phyloP scores from a whole-genome alignment of 2,888 invertebrate genomes.

The Rhabditophanes sp. region DNA sequence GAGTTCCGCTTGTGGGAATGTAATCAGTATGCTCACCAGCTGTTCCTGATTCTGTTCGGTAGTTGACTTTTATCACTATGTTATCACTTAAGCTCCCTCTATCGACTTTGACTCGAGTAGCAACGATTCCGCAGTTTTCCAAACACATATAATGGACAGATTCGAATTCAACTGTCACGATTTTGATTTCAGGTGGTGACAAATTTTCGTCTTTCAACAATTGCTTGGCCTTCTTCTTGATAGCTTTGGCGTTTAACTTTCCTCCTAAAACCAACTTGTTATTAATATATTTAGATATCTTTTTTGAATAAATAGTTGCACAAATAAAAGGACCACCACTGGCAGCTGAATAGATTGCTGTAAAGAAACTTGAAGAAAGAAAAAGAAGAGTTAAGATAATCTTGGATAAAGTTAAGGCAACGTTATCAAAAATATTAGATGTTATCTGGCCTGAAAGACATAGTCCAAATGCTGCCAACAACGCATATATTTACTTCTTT shows the following conservation, averaged over 20 bases:
- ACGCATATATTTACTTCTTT: no score
- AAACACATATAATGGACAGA: slow-evolving; percentile 93
- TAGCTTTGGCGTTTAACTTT: slow-evolving; percentile 62
- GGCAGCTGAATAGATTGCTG: no score
- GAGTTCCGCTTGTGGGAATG: slow-evolving; percentile 55
- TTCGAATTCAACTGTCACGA: slow-evolving; percentile 55
- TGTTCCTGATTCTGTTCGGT: slow-evolving; percentile 75
- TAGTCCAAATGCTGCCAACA: no score
- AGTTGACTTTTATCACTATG: slow-evolving; percentile 55
- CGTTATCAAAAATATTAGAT: no score
- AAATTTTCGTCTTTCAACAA: slow-evolving; percentile 9
- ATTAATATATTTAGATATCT: no score
- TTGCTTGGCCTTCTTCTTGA: slow-evolving; percentile 53
- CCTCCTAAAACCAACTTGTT: slow-evolving; percentile 50
- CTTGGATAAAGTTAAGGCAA: no score
- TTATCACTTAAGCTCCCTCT: slow-evolving; percentile 80
- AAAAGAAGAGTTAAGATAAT: no score
- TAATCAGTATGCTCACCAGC: slow-evolving; percentile 91
- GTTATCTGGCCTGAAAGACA: no score
- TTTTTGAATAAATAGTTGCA: no score
- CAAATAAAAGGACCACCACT: no score
- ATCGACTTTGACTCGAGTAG: slow-evolving; percentile 57
- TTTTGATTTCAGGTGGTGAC: slow-evolving; percentile 6
- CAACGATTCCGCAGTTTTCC: slow-evolving; percentile 86
- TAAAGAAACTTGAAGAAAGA: no score